Base-by-base conservation (phyloP, 2,113 vertebrate species). In the Centropus unirufus region DNA sequence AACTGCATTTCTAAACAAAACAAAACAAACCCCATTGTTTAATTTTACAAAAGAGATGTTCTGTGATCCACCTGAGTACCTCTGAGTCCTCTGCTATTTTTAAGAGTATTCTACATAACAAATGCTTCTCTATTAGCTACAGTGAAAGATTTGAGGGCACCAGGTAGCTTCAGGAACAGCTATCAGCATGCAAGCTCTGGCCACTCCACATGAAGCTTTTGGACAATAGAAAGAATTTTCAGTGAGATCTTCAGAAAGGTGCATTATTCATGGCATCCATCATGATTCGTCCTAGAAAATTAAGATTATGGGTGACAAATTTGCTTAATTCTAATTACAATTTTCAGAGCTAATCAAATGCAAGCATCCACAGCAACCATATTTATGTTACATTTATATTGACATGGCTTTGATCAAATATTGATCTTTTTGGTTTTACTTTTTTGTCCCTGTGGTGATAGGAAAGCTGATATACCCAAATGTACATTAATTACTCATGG, bases 181-280 rank as follows among this genome's bases (percentile, higher is more conserved):
- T 23, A 32, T 44, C 82, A 58, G 61, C 36, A 21, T 30, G 59
- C 90, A 75, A 62, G 58, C 83, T 89, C 49, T 49, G 85, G 68
- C 85, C 72, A 55, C 61, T 86, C 78, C 47, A 0, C 4, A 1
- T 17, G 89, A 62, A 69, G 30, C 83, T 83, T 91, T 83, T 51
- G 66, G 87, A 70, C 69, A 76, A 46, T 12, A 87, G 78, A 77
- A 90, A 69, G 72, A 83, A 78, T 90, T 93, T 83, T 77, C 85
- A 57, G 79, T 70, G 85, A 52, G 76, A 72, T 91, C 75, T 93
- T 96, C 79, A 61, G 51, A 83, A 69, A n/a, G 44, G 18, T 8
- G 8, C 59, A 36, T 83, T 94, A 66, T 80, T 93, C 55, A 20
- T 75, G 42, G 44, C 67, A 75, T 32, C 80, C 59, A 44, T 83